Base-by-base conservation (phyloP, 2,113 vertebrate genomes). In the Orientallactaga bullata region DNA sequence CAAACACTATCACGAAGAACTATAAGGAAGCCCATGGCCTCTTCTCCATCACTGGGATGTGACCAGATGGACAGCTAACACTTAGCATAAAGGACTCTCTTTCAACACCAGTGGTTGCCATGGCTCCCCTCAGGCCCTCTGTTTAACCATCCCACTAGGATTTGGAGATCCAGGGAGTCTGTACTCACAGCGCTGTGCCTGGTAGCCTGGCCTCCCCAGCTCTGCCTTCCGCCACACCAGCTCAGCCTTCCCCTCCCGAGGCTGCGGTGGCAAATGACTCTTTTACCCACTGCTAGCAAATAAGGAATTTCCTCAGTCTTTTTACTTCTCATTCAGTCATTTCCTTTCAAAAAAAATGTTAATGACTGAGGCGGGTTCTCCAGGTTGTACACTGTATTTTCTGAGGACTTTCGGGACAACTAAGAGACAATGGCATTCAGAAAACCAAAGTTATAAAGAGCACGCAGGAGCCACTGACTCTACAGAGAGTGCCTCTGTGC, bases 221-320 rank as follows among this genome's bases (percentile, higher is more conserved):
- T 26, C 13, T 2, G 2, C 1, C 8, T 9, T 4, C n/a, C 20
- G 12, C 39, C 2, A 3, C 12, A 1, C 35, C 3, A 51, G 30
- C 55, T 85, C 42, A 23, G 3, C n/a, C 4, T n/a, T 68, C 17
- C 2, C 58, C 42, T 26, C 23, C 71, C 47, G 2, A 7, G 69
- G 39, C 72, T 16, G 3, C 8, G 71, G 66, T 55, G 63, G 3
- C 13, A 32, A 9, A 7, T 8, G 24, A 18, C 5, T 47, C 60
- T 37, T 73, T n/a, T 42, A 71, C 13, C 39, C 86, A 30, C 10
- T 8, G 10, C 28, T 42, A 39, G 5, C n/a, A 5, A 18, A 63
- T 35, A 1, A 18, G 51, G 17, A 69, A 13, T 35, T 24, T 35
- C 68, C n/a, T 21, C 12, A 68, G 47, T n/a, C 35, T 58, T 37